These are phyloP conservation scores for Pachycephus smyrnensis DNA, from an alignment of 2,888 invertebrate genomes.

Conservation along the genomic window DNA sequence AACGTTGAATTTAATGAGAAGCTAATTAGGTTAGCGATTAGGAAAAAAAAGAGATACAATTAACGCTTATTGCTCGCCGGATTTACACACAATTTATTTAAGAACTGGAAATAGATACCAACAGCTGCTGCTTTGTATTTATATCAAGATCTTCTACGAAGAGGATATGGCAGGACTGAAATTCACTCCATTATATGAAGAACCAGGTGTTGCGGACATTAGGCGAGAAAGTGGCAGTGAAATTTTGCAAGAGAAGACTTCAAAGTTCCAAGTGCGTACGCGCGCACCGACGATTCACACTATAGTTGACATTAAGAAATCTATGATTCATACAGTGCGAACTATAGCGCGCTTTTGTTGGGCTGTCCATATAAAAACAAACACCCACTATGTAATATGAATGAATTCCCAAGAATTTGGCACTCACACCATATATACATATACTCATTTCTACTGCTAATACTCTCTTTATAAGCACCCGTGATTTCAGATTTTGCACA, in stretches of 20 bases:
- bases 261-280: neutral
- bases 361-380: neutral
- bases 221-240: constrained; percentile 20
- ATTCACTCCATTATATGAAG: neutral
- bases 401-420: neutral
- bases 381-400: neutral
- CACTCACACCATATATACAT: neutral
- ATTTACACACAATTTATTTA: neutral
- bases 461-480: neutral
- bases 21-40: neutral
- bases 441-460: neutral
- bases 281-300: neutral
- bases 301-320: neutral
- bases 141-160: neutral
- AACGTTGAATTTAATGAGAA: neutral
- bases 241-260: constrained; percentile 14
- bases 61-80: neutral
- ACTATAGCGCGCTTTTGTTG: too few relatives aligned
- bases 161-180: neutral
- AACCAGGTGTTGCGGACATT: constrained; percentile 1
- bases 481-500: neutral
- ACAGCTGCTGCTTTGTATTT: neutral
- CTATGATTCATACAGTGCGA: neutral
- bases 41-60: neutral
- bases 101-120: neutral